Evolutionary conservation across 2,797 vertebrate species (phyloP).

Genomic region (Arrhamphus sclerolepis): DNA sequence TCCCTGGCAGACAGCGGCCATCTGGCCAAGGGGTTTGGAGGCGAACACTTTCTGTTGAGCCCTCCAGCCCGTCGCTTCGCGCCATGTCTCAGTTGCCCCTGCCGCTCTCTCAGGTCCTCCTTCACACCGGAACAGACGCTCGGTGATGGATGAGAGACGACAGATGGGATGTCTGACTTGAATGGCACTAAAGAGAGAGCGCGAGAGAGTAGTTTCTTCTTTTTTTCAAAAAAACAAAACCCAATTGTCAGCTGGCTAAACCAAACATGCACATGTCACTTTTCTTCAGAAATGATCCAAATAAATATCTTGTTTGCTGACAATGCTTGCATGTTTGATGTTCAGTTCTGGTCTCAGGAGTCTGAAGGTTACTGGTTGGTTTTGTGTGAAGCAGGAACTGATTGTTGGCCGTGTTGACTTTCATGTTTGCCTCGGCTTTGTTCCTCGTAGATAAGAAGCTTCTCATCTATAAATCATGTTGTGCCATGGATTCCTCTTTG

Average conservation of each 20-base stretch:
- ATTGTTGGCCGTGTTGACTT: slow-evolving; percentile 11
- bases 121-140: slow-evolving; percentile 50
- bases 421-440: slow-evolving; percentile 24
- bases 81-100: slow-evolving; percentile 62
- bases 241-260: slow-evolving; percentile 50
- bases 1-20: slow-evolving; percentile 71
- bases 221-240: slow-evolving; percentile 13
- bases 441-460: slow-evolving; percentile 32
- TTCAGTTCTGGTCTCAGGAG: slow-evolving; percentile 34
- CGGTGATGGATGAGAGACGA: slow-evolving; percentile 56
- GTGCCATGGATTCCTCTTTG: slow-evolving; percentile 16
- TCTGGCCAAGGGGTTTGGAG: slow-evolving; percentile 70
- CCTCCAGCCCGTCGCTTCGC: slow-evolving; percentile 63
- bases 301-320: slow-evolving; percentile 65
- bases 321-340: slow-evolving; percentile 47
- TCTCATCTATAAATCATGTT: slow-evolving; percentile 38
- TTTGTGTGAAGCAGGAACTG: slow-evolving; percentile 13
- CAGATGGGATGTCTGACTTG: slow-evolving; percentile 57
- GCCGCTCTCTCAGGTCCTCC: slow-evolving; percentile 47
- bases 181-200: slow-evolving; percentile 23
- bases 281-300: slow-evolving; percentile 48
- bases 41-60: slow-evolving; percentile 66
- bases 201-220: slow-evolving; percentile 3
- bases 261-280: slow-evolving; percentile 55
- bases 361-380: neutral